A percentile compares a stretch with the other conserved stretches of the same genome.
Conservation (phyloP, 2,113 vertebrate species). For the Cepphus grylle region DNA sequence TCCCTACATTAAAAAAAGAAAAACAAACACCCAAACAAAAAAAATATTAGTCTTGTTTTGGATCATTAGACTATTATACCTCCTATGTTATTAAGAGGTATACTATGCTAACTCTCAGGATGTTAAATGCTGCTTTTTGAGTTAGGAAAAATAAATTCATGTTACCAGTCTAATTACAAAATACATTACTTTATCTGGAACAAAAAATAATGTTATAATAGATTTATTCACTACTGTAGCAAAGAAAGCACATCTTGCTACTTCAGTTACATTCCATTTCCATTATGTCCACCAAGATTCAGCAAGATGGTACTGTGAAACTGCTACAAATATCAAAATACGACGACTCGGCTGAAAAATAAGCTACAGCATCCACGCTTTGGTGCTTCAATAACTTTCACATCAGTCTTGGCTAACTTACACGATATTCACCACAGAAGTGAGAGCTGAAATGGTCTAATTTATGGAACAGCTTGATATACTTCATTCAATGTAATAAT, state of each 20-base stretch:
- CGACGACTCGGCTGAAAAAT: background rate
- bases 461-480: background rate
- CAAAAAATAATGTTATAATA: background rate
- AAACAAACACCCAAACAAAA: background rate
- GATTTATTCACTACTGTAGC: background rate
- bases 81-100: background rate
- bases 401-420: background rate
- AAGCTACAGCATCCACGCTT: background rate
- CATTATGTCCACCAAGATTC: background rate
- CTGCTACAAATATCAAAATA: background rate
- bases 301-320: background rate
- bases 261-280: background rate
- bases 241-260: background rate
- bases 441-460: background rate
- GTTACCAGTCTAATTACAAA: background rate
- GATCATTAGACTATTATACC: background rate
- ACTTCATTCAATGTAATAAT: background rate
- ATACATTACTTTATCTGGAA: background rate
- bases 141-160: background rate
- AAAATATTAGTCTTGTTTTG: background rate
- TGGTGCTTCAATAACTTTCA: background rate
- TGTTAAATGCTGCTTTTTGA: background rate
- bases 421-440: background rate
- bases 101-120: background rate
- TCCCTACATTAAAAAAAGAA: slow-evolving; percentile 72